Base-by-base conservation (phyloP, 2,113 vertebrate genomes). In the Phocoena sinus region DNA sequence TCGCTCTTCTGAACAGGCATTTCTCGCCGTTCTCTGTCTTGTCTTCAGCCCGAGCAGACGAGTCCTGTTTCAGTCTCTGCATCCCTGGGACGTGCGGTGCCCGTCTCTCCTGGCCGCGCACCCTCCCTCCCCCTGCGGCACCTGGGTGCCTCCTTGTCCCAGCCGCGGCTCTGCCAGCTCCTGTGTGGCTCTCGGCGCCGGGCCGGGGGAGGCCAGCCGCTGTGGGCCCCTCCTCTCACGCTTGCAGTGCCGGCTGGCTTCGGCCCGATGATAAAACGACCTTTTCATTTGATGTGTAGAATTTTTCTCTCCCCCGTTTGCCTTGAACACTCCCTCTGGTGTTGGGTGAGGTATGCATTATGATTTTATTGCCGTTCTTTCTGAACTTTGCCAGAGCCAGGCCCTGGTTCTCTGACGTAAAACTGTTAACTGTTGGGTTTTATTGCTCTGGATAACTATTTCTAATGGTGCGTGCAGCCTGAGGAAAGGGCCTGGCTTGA, bases 401-500 rank as follows among this genome's bases (percentile, higher is more conserved):
- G 96, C 96, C 97, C 95, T 97, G 96, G 89, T 8, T 36, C 95
- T 97, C 79, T 98, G 97, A 92, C 94, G 98, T 98, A 95, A 98
- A 93, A 86, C 87, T 13, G 76, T 47, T 96, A 97, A 83, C 97
- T 95, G 44, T 74, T 96, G 96, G 97, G 89, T 98, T 97, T 98
- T 98, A 94, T 14, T 17, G 97, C 98, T 96, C 68, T 86, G 94
- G 97, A 80, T 97, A 97, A 97, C 98, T 98, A 92, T 94, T 96
- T 26, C 95, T 98, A 97, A 96, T 95, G 97, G 97, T 95, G 96
- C 63, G 94, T 93, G 68, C 91, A 84, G 97, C 97, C 98, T 2
- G 70, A 86, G 85, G 85, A 83, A 56, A 94, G 88, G 62, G 80
- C 93, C 89, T 8, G 70, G 92, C 6, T 13, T n/a, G 28, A 15